Conservation (phyloP, 2,888 invertebrate species). For the Idaea dimidiata region DNA sequence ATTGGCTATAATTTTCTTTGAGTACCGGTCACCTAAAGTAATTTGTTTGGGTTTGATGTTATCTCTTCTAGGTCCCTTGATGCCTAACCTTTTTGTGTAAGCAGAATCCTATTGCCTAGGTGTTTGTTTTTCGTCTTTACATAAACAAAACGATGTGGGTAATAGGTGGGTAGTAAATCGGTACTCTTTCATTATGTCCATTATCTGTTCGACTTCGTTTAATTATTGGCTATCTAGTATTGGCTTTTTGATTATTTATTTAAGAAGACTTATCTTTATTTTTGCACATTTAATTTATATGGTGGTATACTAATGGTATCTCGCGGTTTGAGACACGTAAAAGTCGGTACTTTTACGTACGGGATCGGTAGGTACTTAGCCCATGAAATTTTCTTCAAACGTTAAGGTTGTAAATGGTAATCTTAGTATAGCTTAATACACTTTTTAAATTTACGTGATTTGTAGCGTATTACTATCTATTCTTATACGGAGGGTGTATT, state of each 20-base stretch:
- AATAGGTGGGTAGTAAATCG: not conserved
- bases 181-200: not conserved
- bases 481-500: too few species aligned
- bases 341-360: too few species aligned
- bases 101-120: not conserved
- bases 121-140: not conserved
- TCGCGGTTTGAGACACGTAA: too few species aligned
- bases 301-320: too few species aligned
- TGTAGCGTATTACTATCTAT: too few species aligned
- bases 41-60: constrained; percentile 12
- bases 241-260: not conserved
- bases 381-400: too few species aligned
- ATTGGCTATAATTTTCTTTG: too few species aligned
- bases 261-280: not conserved
- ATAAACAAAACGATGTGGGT: not conserved
- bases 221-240: not conserved
- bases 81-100: not conserved
- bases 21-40: constrained; percentile 8
- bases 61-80: constrained; percentile 9
- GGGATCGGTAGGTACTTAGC: too few species aligned
- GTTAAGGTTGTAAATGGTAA: too few species aligned
- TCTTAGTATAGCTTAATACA: too few species aligned
- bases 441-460: too few species aligned
- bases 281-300: not conserved
- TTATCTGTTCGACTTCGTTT: not conserved